Evolutionary conservation across 2,797 vertebrate genomes (phyloP), one percentile per base, ranked within the genome.

Genomic region (Loriculus beryllinus): DNA sequence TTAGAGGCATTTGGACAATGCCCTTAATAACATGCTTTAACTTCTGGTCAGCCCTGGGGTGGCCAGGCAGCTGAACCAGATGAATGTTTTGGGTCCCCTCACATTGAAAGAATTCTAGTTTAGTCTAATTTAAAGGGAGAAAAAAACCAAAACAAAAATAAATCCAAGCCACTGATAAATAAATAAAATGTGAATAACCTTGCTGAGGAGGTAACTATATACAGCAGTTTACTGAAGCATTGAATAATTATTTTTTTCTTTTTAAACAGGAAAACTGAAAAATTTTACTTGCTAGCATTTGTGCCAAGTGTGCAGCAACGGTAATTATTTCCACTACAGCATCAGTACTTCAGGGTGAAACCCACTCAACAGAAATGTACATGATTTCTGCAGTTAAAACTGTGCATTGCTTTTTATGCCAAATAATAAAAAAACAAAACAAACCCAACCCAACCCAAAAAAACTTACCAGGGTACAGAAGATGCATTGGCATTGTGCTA

Each of bases 401-500:
- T 20, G 9, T 12, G 17, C 9, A 9, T 35, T 47, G 10, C 7
- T 48, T 77, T 68, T 90, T 40, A 70, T 23, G 14, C 28, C 25
- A 67, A 52, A 67, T 35, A 49, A n/a, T n/a, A n/a, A n/a, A 14
- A 26, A 22, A 33, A 37, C 8, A n/a, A 52, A 52, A 22, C 9
- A n/a, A 22, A 56, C 23, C 23, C 22, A 21, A n/a, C n/a, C n/a
- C n/a, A n/a, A n/a, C n/a, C n/a, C n/a, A n/a, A n/a, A n/a, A n/a
- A 68, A 90, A 98, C 99, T 98, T 91, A 99, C 99, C 99, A 99
- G 97, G 70, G 99, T 99, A 95, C 99, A 99, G 98, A 99, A 99
- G 97, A 99, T 98, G 97, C 99, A 99, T 97, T 99, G 99, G 98
- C 99, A 99, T 98, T 99, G 99, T 82, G 98, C 98, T 93, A 99